These are phyloP conservation scores for Orientallactaga sibirica DNA, from an alignment of 2,797 vertebrate genomes.

Conservation along the genomic window DNA sequence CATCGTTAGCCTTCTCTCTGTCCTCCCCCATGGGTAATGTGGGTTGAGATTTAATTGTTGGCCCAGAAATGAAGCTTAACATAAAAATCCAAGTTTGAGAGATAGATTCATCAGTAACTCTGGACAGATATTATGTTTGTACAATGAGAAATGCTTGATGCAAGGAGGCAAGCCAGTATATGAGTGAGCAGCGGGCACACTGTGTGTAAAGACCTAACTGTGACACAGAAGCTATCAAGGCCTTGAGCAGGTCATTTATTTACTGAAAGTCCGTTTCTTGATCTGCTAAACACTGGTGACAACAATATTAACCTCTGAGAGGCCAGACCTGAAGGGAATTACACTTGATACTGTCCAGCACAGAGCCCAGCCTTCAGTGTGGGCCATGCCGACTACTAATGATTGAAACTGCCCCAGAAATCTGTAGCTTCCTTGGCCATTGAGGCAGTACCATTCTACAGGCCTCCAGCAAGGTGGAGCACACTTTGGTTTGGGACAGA, in stretches of 20 bases:
- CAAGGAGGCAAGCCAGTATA: not conserved
- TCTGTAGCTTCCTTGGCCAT: not conserved
- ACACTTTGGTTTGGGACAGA: not conserved
- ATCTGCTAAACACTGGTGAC: not conserved
- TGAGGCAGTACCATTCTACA: not conserved
- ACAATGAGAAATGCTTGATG: not conserved
- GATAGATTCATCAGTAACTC: not conserved
- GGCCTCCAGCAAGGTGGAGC: not conserved
- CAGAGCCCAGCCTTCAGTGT: not conserved
- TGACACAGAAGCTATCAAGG: not conserved
- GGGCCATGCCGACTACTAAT: not conserved
- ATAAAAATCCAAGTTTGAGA: not conserved
- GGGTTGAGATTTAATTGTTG: not conserved
- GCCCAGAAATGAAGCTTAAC: constrained; percentile 22
- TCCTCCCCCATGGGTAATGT: too few species aligned
- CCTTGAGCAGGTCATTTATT: not conserved
- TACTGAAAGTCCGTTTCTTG: not conserved
- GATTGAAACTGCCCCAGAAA: not conserved
- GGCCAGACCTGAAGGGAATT: not conserved
- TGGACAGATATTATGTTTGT: not conserved
- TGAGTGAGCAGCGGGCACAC: not conserved
- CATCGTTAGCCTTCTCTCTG: too few species aligned
- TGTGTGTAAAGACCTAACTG: not conserved
- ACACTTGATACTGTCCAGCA: not conserved
- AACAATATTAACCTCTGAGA: not conserved